These are phyloP conservation scores for Pterocles orientalis DNA, from an alignment of 2,113 vertebrate species.

Conservation along the genomic window DNA sequence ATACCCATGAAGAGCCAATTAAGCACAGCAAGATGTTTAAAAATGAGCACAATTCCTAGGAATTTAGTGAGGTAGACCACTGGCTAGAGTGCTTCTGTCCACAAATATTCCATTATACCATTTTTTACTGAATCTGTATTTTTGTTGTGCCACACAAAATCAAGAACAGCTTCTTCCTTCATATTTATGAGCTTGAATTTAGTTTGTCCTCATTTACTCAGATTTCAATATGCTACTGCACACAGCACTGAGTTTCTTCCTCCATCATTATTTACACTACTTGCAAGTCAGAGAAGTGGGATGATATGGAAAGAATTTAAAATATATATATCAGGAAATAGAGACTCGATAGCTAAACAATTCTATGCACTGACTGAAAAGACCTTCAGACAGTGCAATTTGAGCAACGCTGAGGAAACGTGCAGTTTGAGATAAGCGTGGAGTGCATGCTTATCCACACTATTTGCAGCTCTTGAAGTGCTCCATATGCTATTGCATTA, in stretches of 20 bases:
- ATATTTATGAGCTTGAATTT: not conserved
- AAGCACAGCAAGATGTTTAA: not conserved
- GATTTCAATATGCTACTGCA: not conserved
- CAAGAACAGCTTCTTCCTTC: not conserved
- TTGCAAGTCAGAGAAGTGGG: not conserved
- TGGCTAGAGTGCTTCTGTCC: not conserved
- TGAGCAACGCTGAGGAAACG: not conserved
- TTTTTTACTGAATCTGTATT: slow-evolving; percentile 3
- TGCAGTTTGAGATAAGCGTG: not conserved
- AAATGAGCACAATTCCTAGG: not conserved
- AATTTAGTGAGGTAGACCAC: not conserved
- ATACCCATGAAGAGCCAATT: not conserved
- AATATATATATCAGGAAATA: not conserved
- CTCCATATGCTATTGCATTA: not conserved
- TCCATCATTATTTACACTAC: not conserved
- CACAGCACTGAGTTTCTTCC: not conserved
- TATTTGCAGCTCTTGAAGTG: not conserved
- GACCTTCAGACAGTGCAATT: not conserved
- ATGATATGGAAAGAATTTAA: not conserved
- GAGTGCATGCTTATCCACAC: not conserved
- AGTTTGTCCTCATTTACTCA: not conserved
- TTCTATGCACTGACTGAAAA: not conserved
- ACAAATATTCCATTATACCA: not conserved
- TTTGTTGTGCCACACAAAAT: not conserved
- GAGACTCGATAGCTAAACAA: not conserved